Conservation (phyloP, 2,797 vertebrate genomes). For the Odontamblyopus lacepedii region DNA sequence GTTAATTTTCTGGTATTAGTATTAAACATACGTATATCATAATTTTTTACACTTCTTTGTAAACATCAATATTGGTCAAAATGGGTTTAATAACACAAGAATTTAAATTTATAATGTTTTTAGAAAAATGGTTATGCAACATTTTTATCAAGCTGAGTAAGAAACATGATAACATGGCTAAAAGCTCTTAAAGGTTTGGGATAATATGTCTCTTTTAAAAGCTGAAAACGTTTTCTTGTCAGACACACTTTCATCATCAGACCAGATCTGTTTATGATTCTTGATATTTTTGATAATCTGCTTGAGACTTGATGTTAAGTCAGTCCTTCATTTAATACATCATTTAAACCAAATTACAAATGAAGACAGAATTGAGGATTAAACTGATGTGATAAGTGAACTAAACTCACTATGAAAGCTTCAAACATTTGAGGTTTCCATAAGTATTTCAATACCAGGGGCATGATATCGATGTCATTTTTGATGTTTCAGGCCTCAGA, state of each 20-base stretch:
- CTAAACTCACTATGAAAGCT: neutral
- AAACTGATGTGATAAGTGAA: neutral
- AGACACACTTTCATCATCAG: no score
- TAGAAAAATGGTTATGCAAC: no score
- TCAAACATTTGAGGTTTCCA: neutral
- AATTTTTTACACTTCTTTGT: neutral
- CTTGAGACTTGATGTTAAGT: no score
- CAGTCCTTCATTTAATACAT: no score
- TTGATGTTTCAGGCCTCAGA: no score
- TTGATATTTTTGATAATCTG: no score
- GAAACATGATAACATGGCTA: neutral
- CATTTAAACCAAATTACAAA: neutral
- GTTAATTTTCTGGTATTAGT: neutral
- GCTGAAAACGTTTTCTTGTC: no score
- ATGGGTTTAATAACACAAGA: neutral
- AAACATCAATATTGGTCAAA: neutral
- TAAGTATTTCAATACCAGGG: no score
- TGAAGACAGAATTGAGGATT: neutral
- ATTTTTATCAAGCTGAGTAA: neutral
- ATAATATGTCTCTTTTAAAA: no score
- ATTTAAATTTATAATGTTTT: no score
- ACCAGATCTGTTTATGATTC: no score
- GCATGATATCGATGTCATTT: no score
- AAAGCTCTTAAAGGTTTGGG: neutral
- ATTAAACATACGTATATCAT: neutral